Base-by-base conservation (phyloP, 2,113 vertebrate species). In the Agapornis roseicollis region DNA sequence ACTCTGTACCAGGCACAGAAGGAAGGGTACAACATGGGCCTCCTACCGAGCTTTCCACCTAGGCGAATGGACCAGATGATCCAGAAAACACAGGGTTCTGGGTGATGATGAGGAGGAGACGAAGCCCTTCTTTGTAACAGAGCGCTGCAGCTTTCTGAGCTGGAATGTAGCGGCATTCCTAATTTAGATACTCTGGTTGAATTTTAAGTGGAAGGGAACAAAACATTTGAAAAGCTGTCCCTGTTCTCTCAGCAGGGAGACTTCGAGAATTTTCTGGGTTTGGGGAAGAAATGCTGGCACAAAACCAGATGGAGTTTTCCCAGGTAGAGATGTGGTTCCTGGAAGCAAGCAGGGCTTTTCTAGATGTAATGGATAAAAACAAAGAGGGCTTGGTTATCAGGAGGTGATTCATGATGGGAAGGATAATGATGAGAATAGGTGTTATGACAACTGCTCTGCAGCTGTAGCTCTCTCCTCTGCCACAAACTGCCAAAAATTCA, bases 181-280 rank as follows among this genome's bases (percentile, higher is more conserved):
- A 96, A 97, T 96, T 96, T 96, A 97, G 96, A 95, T 92, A 95
- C 95, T 96, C 95, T 73, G 53, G 93, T 96, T 96, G 96, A 96
- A 97, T 97, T 97, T 97, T 96, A 97, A 97, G 95, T 95, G 93
- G 95, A 94, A 96, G 84, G 92, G 96, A 96, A 97, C 96, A 97
- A 97, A 97, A 97, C 96, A 97, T 94, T 95, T 96, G 94, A 95
- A 96, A 97, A 96, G 95, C 96, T 95, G 95, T 96, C 96, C 95
- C 91, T 92, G 93, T 95, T 97, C 96, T 90, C 93, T 87, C 93
- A 89, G 95, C 93, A 91, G 91, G 93, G 61, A 97, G 86, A 93
- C 90, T 95, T 97, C 56, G 28, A 95, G 96, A 95, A 95, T 94
- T 90, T 96, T 96, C 96, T 91, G 77, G 33, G 49, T 81, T 93